A percentile compares a stretch with the other conserved stretches of the same genome.
Evolutionary conservation across 2,797 vertebrate species (phyloP).

Genomic region (Brachyrhaphis roseni): DNA sequence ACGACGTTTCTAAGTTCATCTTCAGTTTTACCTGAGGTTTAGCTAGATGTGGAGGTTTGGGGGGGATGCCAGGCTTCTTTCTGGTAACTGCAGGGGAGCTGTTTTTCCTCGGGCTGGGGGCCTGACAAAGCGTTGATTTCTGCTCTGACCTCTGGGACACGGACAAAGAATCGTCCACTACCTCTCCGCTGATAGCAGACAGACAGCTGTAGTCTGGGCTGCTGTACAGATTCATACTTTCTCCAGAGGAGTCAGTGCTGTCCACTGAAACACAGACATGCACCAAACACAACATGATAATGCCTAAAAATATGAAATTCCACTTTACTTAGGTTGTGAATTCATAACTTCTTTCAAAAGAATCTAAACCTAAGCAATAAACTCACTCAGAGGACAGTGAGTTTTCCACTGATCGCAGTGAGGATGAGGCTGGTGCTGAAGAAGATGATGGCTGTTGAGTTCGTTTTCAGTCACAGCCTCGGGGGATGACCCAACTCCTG

Average conservation of each 20-base stretch:
- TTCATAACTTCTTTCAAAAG: not conserved
- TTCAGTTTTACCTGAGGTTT: slow-evolving; percentile 48
- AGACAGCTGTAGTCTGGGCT: slow-evolving; percentile 76
- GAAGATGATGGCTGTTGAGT: slow-evolving; percentile 56
- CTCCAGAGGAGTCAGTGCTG: slow-evolving; percentile 77
- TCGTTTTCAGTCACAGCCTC: slow-evolving; percentile 71
- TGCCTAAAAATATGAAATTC: not conserved
- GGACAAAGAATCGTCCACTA: slow-evolving; percentile 51
- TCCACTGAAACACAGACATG: slow-evolving; percentile 63
- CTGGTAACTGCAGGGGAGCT: slow-evolving; percentile 50
- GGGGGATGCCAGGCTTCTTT: slow-evolving; percentile 46
- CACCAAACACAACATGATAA: not conserved
- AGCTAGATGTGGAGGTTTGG: slow-evolving; percentile 49
- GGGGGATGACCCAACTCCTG: slow-evolving; percentile 40
- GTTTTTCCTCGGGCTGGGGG: slow-evolving; percentile 53
- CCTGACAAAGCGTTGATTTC: slow-evolving; percentile 25
- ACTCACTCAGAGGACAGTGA: slow-evolving; percentile 63
- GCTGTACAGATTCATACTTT: slow-evolving; percentile 72
- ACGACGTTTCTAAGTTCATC: not conserved
- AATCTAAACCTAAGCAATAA: not conserved
- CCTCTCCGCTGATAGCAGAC: slow-evolving; percentile 72
- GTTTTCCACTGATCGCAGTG: slow-evolving; percentile 62
- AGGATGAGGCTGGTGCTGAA: slow-evolving; percentile 60
- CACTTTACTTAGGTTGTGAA: not conserved
- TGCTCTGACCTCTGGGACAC: slow-evolving; percentile 52